Base-by-base conservation (phyloP, 2,113 vertebrate genomes). In the Serinus canaria region DNA sequence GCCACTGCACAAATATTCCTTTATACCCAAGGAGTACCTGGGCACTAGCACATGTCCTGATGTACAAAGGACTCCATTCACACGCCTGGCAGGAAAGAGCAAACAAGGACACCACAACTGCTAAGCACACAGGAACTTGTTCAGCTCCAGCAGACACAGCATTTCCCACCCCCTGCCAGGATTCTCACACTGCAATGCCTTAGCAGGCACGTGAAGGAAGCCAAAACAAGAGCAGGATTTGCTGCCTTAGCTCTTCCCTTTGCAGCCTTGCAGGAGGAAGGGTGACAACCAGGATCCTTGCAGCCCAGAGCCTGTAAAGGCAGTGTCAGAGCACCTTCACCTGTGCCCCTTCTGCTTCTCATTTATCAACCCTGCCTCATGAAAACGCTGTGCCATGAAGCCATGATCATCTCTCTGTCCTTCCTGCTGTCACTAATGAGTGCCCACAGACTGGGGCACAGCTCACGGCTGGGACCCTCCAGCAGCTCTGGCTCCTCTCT, bases 361-460 rank as follows among this genome's bases (percentile, higher is more conserved):
- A 9, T 67, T 58, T 44, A 19, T 80, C 59, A 37, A 0, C 67
- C 52, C 41, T 72, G 23, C 20, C 56, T 81, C 47, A 6, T 14
- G n/a, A 43, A 70, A 78, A 44, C 0, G 0, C 56, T 22, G 74
- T 67, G 39, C 49, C 31, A 18, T 11, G 41, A 76, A 20, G 33
- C 49, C 11, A 3, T 0, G 4, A 16, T 89, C 22, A 10, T 66
- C 27, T 44, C 37, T 76, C 27, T 24, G 59, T 35, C 74, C 28
- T 55, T 60, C 0, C 1, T 21, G 22, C 53, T 64, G n/a, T 19
- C 8, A 27, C n/a, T 6, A 15, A 56, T 0, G 2, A 49, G 43
- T 2, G 8, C 35, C 77, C 1, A 0, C 33, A 28, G 19, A 19
- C 4, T 33, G 27, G 50, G 30, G 33, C 14, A 39, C 1, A 1